Base-by-base conservation (phyloP, 2,113 vertebrate species). In the Hipposideros armiger region DNA sequence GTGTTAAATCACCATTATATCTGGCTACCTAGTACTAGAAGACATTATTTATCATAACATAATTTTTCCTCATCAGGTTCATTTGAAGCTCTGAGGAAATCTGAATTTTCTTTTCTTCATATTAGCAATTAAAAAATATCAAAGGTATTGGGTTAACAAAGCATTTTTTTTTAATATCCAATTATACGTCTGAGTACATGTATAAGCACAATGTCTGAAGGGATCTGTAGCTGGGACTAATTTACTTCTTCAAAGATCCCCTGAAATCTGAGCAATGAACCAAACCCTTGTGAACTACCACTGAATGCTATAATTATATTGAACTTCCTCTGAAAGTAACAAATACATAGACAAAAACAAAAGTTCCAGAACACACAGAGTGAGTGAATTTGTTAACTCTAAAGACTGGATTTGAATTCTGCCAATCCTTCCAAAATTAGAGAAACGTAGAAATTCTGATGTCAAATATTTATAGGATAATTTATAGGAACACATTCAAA, bases 171-270 rank as follows among this genome's bases (percentile, higher is more conserved):
- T 66, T 90, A 64, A 56, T 89, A 89, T 93, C 78, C 62, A 80
- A 73, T 78, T 91, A 40, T 62, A 88, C 82, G 81, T 14, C 16
- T 45, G 32, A 95, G 11, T 22, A 62, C 28, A 30, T 22, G 1
- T 20, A 11, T 66, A 62, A 24, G 11, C 88, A 58, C 0, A 40
- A 20, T 58, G 40, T 81, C 58, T 81, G 36, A 58, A 50, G 10
- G 24, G 11, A 84, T 28, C 26, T 58, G 32, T 19, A 62, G 9
- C 40, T 93, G 56, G 80, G 22, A 91, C 24, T 86, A 85, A 91
- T 86, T 96, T 85, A 62, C 24, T 90, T 92, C 47, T 69, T 88
- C 42, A 76, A 86, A 81, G 30, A 52, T 67, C 16, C 26, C 20
- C 30, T 77, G 5, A 69, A 58, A 82, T 66, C 14, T 73, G 22